phyloP scores from a whole-genome alignment of 2,888 invertebrate species.

The Eupelmus urozonus region DNA sequence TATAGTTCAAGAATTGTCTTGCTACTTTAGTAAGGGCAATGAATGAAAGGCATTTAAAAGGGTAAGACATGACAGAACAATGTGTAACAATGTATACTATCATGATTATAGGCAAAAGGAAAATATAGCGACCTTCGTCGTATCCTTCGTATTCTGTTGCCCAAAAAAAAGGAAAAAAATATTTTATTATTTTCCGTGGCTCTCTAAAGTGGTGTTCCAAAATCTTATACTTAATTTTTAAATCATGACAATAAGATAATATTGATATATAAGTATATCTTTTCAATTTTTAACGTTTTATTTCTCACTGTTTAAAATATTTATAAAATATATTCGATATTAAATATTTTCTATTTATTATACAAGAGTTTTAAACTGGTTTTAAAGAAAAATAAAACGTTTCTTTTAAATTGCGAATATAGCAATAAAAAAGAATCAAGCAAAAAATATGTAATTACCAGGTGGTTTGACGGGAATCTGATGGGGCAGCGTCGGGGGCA shows the following conservation, averaged over 20 bases:
- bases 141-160: conserved; percentile 75
- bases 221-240: neutral
- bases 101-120: conserved; percentile 31
- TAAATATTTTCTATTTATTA: neutral
- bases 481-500: conserved; percentile 74
- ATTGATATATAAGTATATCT: too few species aligned
- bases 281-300: neutral
- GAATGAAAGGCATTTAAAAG: conserved; percentile 32
- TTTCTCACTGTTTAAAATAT: neutral
- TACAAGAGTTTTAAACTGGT: neutral
- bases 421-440: neutral
- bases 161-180: conserved; percentile 65
- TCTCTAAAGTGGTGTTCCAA: neutral
- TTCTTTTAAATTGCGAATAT: neutral
- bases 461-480: conserved; percentile 76
- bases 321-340: neutral
- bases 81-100: conserved; percentile 37
- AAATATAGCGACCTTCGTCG: conserved; percentile 74
- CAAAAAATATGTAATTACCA: conserved; percentile 71
- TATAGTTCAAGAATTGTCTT: conserved; percentile 24
- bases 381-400: neutral
- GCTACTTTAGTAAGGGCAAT: conserved; percentile 8
- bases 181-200: neutral
- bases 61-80: conserved; percentile 36
- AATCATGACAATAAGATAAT: neutral